Evolutionary conservation across 2,888 invertebrate genomes (phyloP), one percentile per base, ranked within the genome.

Genomic region (Cheiracanthium punctorium): DNA sequence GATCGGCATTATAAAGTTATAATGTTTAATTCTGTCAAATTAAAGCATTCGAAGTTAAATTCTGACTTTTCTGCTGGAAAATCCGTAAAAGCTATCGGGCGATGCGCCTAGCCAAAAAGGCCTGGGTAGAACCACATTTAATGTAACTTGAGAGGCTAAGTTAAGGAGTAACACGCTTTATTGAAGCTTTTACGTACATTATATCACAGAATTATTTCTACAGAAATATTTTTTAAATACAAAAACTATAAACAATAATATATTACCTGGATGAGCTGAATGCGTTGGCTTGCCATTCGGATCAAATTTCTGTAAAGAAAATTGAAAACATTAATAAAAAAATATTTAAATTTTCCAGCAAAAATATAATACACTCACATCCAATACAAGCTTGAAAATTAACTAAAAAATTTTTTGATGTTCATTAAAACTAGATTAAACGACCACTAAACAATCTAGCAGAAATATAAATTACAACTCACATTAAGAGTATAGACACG

Each of bases 221-320:
- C n/a, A n/a, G n/a, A n/a, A 58, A 7, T 14, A 58, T 14, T 58
- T 1, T 17, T n/a, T n/a, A 58, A 58, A 1, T 17, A 58, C 8
- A 58, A 58, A n/a, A 17, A 64, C 28, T 20, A 0, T 67, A n/a
- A n/a, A n/a, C n/a, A n/a, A n/a, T n/a, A n/a, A 14, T 48, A 17
- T 29, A 33, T 91, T 91, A 95, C 95, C 95, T 91, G 96, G 98
- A 93, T 98, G 98, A 4, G 98, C 97, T 0, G 97, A 96, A 77
- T 95, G 90, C 0, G 97, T 97, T 0, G 96, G 96, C 81, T 94
- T 94, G 48, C 96, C 96, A 90, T 93, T 91, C 0, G 95, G 96
- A 90, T 95, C 95, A 58, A 94, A 93, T 91, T 95, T 96, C 97
- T 97, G 93, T 71, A 94, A 93, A 65, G 64, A 48, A 91, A n/a